Base-by-base conservation (phyloP, 2,888 invertebrate genomes). In the Drosophila diplacantha region DNA sequence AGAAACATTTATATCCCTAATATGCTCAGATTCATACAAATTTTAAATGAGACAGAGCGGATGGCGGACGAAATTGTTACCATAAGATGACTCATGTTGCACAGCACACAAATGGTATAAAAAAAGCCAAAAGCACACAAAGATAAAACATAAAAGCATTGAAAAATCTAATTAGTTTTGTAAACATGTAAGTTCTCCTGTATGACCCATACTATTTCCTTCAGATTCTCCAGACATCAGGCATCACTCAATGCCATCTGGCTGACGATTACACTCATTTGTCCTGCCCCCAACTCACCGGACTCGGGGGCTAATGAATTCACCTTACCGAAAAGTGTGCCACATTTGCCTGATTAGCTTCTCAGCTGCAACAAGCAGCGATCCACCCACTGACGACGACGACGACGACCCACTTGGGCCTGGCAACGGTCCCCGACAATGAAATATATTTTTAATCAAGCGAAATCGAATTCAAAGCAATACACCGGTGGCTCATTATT, bases 361-460 rank as follows among this genome's bases (percentile, higher is more conserved):
- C 74, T 76, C 77, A 80, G 80, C 82, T 78, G 43, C 35, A 34
- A 56, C 56, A 39, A 26, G 39, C 56, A 8, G 18, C 41, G 39
- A 58, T 43, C 72, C 64, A 54, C 64, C 41, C 55, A 56, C 39
- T 11, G 11, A 41, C 24, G 11, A 39, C 32, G 5, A 9, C 39
- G 43, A 6, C 26, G 26, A 54, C 50, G 61, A 63, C 58, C 63
- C 68, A 68, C 68, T 74, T 58, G 29, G 8, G 44, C 4, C 18
- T 12, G 41, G 39, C 51, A 59, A 41, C 61, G 41, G 62, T 34
- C 39, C 46, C 57, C 62, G 71, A 78, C 74, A 83, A 81, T 81
- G 83, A 81, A 81, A 81, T 81, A 81, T 81, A 78, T 74, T 81
- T 81, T 81, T 81, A 81, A 81, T 81, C 80, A 83, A 78, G 82